Conservation (phyloP, 2,797 vertebrate species). For the Amblyraja radiata region DNA sequence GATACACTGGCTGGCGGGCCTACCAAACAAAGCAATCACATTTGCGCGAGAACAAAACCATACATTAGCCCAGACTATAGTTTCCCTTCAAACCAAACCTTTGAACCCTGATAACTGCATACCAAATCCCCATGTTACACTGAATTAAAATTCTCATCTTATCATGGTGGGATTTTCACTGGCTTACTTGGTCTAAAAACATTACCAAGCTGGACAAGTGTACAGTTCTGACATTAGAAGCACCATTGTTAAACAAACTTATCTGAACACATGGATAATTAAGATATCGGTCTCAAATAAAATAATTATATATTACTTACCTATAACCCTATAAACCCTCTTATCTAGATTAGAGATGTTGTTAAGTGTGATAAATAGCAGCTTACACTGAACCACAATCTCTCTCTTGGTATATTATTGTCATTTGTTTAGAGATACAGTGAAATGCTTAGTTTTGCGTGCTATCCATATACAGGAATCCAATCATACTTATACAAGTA, state of each 20-base stretch:
- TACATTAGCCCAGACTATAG: not conserved
- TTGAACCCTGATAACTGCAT: not conserved
- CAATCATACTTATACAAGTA: too few relatives aligned
- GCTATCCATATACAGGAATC: too few relatives aligned
- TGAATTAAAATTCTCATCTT: not conserved
- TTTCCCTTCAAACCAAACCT: not conserved
- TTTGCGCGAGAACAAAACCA: not conserved
- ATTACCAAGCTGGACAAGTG: not conserved
- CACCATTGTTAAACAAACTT: not conserved
- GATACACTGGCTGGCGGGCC: too few relatives aligned
- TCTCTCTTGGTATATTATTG: too few relatives aligned
- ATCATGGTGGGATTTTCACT: not conserved
- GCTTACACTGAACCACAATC: not conserved
- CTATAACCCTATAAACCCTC: not conserved
- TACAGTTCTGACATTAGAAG: not conserved
- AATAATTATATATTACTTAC: conserved; percentile 8
- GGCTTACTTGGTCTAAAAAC: not conserved
- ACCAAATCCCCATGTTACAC: not conserved
- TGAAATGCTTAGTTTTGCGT: too few relatives aligned
- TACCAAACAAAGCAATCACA: not conserved
- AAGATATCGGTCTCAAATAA: not conserved
- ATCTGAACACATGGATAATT: not conserved
- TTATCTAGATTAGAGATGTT: not conserved
- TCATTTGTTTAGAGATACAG: too few relatives aligned
- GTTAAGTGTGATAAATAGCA: not conserved